Conservation (phyloP, 1,140 invertebrate species). For the Heliconius himera region DNA sequence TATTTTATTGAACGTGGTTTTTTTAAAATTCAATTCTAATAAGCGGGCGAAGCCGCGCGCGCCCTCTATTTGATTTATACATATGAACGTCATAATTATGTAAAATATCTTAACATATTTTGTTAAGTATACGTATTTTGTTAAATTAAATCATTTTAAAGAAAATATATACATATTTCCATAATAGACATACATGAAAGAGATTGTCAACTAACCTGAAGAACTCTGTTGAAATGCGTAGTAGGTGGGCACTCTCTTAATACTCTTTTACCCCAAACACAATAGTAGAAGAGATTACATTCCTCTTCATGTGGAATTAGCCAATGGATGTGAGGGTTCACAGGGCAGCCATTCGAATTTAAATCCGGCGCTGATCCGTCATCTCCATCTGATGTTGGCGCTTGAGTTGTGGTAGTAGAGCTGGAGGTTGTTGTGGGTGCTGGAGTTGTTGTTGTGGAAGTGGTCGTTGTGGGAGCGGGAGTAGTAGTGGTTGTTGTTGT, state of each 20-base stretch:
- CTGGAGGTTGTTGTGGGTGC: slow-evolving; percentile 20
- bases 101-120: too few species aligned
- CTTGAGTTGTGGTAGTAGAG: slow-evolving; percentile 22
- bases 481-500: slow-evolving; percentile 32
- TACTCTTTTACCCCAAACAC: slow-evolving; percentile 75
- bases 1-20: too few species aligned
- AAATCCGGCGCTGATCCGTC: slow-evolving; percentile 10
- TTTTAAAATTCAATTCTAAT: too few species aligned
- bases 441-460: not conserved
- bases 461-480: slow-evolving; percentile 18
- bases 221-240: slow-evolving; percentile 83
- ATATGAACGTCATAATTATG: too few species aligned
- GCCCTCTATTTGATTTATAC: too few species aligned
- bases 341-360: slow-evolving; percentile 63
- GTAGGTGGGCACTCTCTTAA: slow-evolving; percentile 77
- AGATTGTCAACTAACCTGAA: slow-evolving; percentile 53
- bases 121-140: too few species aligned
- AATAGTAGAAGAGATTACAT: slow-evolving; percentile 84
- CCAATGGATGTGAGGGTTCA: slow-evolving; percentile 59
- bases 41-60: too few species aligned
- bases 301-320: slow-evolving; percentile 78
- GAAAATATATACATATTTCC: not conserved
- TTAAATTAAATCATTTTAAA: too few species aligned
- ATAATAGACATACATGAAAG: not conserved
- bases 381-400: not conserved